Evolutionary conservation across 53 echinoderm and acorn worm species (phyloP).

Genomic region (Mesocentrotus franciscanus): DNA sequence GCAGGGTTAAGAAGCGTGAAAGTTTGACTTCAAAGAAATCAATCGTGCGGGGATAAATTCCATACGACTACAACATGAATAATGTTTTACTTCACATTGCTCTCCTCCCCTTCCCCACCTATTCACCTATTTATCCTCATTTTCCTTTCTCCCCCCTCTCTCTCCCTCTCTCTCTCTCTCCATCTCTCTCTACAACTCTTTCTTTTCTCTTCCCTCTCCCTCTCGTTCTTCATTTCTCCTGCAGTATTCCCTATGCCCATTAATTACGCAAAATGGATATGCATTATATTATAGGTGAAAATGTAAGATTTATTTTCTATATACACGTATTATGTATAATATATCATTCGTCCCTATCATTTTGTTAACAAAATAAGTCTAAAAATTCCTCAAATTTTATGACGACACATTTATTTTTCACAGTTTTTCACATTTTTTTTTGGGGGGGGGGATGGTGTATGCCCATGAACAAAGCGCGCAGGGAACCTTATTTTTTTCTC

Average conservation of each 20-base stretch:
- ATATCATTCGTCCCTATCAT: no score
- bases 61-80: constrained; percentile 54
- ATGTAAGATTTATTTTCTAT: no score
- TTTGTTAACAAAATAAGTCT: no score
- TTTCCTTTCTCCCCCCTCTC: background rate
- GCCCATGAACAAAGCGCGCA: no score
- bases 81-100: background rate
- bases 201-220: background rate
- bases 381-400: no score
- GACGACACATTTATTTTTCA: no score
- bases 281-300: background rate
- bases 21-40: constrained; percentile 41
- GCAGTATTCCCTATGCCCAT: background rate
- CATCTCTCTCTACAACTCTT: background rate
- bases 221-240: background rate
- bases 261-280: background rate
- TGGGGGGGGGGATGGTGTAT: no score
- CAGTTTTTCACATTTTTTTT: no score
- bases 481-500: no score
- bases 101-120: background rate
- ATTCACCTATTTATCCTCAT: background rate
- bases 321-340: no score
- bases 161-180: background rate
- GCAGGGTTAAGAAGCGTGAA: constrained; percentile 36
- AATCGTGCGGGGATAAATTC: constrained; percentile 47